Base-by-base conservation (phyloP, 2,888 invertebrate genomes). In the Isoperla grammatica region DNA sequence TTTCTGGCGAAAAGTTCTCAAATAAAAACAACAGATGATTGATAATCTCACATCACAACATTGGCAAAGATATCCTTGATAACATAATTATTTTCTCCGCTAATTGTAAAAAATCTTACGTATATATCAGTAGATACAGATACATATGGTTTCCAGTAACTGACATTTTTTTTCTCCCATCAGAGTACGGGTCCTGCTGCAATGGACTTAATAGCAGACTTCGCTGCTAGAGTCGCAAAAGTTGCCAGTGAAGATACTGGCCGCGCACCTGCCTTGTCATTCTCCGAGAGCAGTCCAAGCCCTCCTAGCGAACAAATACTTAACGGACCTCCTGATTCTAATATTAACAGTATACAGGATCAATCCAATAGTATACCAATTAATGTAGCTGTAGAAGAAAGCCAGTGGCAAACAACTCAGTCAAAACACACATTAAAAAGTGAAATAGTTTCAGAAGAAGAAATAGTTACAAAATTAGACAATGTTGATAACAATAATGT, bases 171-270 rank as follows among this genome's bases (percentile, higher is more conserved):
- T 8, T 29, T 57, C 12, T 12, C n/a, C 45, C 45, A 11, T 12
- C 57, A 63, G 63, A 61, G 40, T 49, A 46, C 60, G 6, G 60
- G 22, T 56, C 46, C 61, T 12, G 48, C 66, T 57, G 67, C 66
- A 59, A 67, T 67, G 40, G 71, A 69, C 61, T 68, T 71, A 59
- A 69, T 69, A 54, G 74, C 74, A 39, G 72, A 73, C 59, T 76
- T 76, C 65, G 73, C 74, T 59, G 73, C 73, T 22, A 69, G 69
- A 4, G 75, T 76, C 20, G 71, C 72, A 23, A 72, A 72, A 67
- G 68, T 69, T 4, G 71, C 72, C 22, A 69, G 68, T 55, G 71
- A 71, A 50, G 65, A 65, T 40, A 35, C 59, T 6, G 17, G 19
- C 53, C 53, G 15, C 12, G 12, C 53, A 17, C 29, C 4, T 29